phyloP scores from a whole-genome alignment of 1,140 invertebrate genomes.

The Drosophila pseudoobscura region DNA sequence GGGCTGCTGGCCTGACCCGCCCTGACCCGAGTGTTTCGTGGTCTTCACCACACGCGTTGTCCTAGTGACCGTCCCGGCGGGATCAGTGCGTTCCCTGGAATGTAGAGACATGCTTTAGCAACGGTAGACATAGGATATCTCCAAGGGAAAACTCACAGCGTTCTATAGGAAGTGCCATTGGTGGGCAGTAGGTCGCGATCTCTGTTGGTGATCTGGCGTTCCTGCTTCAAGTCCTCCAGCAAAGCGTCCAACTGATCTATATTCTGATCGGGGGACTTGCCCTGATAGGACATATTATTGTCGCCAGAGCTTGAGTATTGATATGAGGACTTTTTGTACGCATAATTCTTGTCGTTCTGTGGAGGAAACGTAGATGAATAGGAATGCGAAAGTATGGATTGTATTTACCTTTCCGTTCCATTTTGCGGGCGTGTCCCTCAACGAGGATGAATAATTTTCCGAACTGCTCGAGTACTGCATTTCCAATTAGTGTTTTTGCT shows the following conservation, averaged over 20 bases:
- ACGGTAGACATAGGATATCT: too few relatives aligned
- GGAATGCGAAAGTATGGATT: neutral
- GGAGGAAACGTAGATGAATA: neutral
- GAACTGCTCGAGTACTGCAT: conserved; percentile 81
- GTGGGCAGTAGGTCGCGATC: conserved; percentile 70
- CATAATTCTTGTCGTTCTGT: conserved; percentile 76
- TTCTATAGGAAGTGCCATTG: conserved; percentile 63
- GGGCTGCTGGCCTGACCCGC: conserved; percentile 48
- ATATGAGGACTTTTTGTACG: conserved; percentile 80
- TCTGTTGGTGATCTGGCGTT: conserved; percentile 72
- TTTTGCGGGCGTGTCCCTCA: conserved; percentile 70
- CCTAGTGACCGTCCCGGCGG: conserved; percentile 70
- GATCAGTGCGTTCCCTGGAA: conserved; percentile 72
- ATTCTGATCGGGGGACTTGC: conserved; percentile 82
- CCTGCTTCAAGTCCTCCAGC: conserved; percentile 85
- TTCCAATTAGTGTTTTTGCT: conserved; percentile 68
- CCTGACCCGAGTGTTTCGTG: conserved; percentile 57
- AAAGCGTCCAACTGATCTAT: conserved; percentile 85
- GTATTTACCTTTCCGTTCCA: conserved; percentile 74
- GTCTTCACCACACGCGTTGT: conserved; percentile 80
- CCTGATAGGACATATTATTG: conserved; percentile 65
- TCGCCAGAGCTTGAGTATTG: conserved; percentile 76
- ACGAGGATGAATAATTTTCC: conserved; percentile 79
- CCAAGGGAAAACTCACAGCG: conserved; percentile 51
- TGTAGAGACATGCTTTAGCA: neutral